Conservation (phyloP, 2,113 vertebrate genomes). For the Tetrao urogallus region DNA sequence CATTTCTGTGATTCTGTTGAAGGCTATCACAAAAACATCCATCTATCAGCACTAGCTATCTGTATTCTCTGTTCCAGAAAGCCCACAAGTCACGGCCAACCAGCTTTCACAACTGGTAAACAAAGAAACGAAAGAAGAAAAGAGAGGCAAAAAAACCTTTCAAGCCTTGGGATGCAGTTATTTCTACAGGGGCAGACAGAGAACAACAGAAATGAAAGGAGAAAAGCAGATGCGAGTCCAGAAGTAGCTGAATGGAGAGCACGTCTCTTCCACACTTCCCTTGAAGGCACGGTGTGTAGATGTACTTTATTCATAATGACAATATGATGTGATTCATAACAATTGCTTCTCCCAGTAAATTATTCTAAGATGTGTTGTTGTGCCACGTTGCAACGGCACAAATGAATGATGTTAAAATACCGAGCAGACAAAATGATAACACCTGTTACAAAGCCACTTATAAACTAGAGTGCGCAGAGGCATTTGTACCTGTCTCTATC, state of each 20-base stretch:
- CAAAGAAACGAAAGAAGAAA: conserved; percentile 32
- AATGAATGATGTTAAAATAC: conserved; percentile 75
- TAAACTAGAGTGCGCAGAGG: conserved; percentile 13
- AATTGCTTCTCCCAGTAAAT: conserved; percentile 66
- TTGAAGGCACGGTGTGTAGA: conserved; percentile 7
- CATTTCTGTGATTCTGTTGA: not conserved
- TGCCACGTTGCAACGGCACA: conserved; percentile 53
- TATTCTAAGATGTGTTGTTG: conserved; percentile 60
- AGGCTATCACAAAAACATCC: not conserved
- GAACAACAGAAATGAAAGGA: conserved; percentile 28
- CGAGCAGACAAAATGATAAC: conserved; percentile 66
- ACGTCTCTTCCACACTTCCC: conserved; percentile 9
- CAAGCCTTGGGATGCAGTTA: conserved; percentile 1
- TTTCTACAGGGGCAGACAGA: conserved; percentile 20
- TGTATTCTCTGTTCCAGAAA: conserved; percentile 5
- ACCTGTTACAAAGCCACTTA: conserved; percentile 68
- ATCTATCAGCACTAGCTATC: not conserved
- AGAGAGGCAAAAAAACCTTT: not conserved
- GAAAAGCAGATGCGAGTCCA: not conserved
- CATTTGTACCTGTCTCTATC: conserved; percentile 72
- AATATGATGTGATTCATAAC: conserved; percentile 67
- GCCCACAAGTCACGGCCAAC: conserved; percentile 9
- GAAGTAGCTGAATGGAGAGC: conserved; percentile 46
- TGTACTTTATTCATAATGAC: conserved; percentile 66
- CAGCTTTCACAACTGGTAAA: not conserved